Conservation (phyloP, 2,113 vertebrate species). For the Oryzias curvinotus region DNA sequence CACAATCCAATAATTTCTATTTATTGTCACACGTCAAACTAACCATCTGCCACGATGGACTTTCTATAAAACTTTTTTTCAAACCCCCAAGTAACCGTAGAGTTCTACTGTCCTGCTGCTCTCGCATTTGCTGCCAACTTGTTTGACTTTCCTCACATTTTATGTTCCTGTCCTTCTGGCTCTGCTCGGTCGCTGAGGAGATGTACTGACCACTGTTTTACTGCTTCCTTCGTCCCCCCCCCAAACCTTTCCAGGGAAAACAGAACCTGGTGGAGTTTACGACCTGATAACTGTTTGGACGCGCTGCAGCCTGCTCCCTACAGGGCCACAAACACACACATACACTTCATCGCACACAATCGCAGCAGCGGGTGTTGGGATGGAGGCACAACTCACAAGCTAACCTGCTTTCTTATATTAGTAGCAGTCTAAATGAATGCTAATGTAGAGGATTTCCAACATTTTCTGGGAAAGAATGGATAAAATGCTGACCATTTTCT, state of each 20-base stretch:
- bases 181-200: slow-evolving; percentile 60
- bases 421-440: slow-evolving; percentile 36
- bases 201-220: slow-evolving; percentile 73
- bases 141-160: slow-evolving; percentile 34
- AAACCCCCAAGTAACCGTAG: slow-evolving; percentile 49
- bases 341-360: slow-evolving; percentile 14
- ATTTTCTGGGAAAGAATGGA: slow-evolving; percentile 14
- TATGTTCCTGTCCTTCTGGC: slow-evolving; percentile 29
- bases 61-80: slow-evolving; percentile 55
- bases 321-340: slow-evolving; percentile 15
- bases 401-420: slow-evolving; percentile 58
- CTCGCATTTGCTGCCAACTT: slow-evolving; percentile 45
- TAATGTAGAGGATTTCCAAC: slow-evolving; percentile 30
- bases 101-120: slow-evolving; percentile 42
- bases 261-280: slow-evolving; percentile 72
- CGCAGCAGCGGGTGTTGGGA: slow-evolving; percentile 33
- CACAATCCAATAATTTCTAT: slow-evolving; percentile 42
- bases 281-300: slow-evolving; percentile 73
- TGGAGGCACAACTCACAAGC: slow-evolving; percentile 32
- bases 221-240: slow-evolving; percentile 57
- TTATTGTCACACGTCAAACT: slow-evolving; percentile 54
- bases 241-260: slow-evolving; percentile 78
- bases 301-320: slow-evolving; percentile 35
- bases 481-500: too few species aligned
- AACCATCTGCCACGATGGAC: slow-evolving; percentile 53